Conservation (phyloP, 2,797 vertebrate genomes). For the Labeo calbasu region DNA sequence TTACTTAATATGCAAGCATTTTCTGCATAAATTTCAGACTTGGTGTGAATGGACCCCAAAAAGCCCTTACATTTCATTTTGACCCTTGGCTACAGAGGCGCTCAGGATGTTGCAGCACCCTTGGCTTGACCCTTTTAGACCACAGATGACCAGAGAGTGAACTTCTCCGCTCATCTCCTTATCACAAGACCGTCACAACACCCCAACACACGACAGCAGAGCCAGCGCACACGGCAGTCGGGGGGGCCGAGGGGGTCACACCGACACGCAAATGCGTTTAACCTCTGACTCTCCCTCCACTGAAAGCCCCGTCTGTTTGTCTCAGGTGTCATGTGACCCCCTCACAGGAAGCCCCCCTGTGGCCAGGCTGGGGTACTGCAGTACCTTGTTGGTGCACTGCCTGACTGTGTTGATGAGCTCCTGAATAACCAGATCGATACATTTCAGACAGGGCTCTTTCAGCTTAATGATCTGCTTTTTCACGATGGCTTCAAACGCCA, state of each 20-base stretch:
- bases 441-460: conserved; percentile 98
- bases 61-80: conserved; percentile 23
- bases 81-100: conserved; percentile 31
- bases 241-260: conserved; percentile 63
- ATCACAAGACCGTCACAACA: conserved; percentile 76
- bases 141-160: conserved; percentile 67
- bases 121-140: conserved; percentile 71
- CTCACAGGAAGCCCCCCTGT: conserved; percentile 60
- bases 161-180: conserved; percentile 64
- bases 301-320: conserved; percentile 1
- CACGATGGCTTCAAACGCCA: conserved; percentile 98
- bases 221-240: conserved; percentile 68
- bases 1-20: not conserved
- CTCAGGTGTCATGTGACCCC: conserved; percentile 60
- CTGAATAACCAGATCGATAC: conserved; percentile 98
- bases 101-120: conserved; percentile 62
- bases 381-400: conserved; percentile 97
- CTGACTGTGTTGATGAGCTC: conserved; percentile 97
- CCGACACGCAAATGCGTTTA: conserved; percentile 46
- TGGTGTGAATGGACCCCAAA: conserved; percentile 8
- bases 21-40: not conserved
- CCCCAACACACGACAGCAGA: conserved; percentile 77
- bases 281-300: not conserved
- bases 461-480: conserved; percentile 99
- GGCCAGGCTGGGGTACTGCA: conserved; percentile 71